phyloP scores from a whole-genome alignment of 2,797 vertebrate genomes.

The Meriones psammophilus region DNA sequence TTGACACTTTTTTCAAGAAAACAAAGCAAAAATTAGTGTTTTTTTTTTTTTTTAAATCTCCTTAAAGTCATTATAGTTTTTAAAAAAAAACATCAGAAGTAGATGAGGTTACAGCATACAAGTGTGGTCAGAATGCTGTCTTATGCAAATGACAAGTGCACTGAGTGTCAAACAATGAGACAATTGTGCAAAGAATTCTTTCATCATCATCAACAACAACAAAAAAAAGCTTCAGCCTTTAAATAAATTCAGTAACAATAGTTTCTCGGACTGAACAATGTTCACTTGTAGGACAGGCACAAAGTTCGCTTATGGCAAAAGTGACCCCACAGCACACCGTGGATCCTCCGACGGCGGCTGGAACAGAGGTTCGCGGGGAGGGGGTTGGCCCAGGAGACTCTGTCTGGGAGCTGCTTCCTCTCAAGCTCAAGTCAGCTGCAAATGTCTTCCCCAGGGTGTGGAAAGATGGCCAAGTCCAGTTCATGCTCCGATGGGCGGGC shows the following conservation, averaged over 20 bases:
- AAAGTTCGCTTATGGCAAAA: slow-evolving; percentile 86
- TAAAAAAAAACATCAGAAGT: slow-evolving; percentile 74
- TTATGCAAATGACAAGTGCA: slow-evolving; percentile 87
- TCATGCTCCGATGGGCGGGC: slow-evolving; percentile 73
- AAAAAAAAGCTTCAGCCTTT: slow-evolving; percentile 81
- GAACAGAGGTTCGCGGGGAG: not conserved
- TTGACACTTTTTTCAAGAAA: slow-evolving; percentile 79
- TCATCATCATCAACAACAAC: slow-evolving; percentile 57
- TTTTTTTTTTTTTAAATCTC: slow-evolving; percentile 71
- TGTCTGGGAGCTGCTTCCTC: slow-evolving; percentile 67
- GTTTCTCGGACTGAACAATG: slow-evolving; percentile 82
- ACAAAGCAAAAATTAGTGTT: slow-evolving; percentile 81
- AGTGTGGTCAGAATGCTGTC: slow-evolving; percentile 84
- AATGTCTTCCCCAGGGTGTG: slow-evolving; percentile 62
- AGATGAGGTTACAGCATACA: slow-evolving; percentile 85
- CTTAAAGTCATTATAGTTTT: slow-evolving; percentile 59
- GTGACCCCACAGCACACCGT: slow-evolving; percentile 38
- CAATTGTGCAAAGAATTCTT: slow-evolving; percentile 88
- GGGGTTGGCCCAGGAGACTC: slow-evolving; percentile 54
- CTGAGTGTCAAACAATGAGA: slow-evolving; percentile 78
- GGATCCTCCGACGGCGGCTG: slow-evolving; percentile 55
- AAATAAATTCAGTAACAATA: slow-evolving; percentile 85
- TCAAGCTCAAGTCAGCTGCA: slow-evolving; percentile 69
- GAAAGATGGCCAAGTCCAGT: slow-evolving; percentile 75
- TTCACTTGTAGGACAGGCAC: slow-evolving; percentile 87